Base-by-base conservation (phyloP, 2,797 vertebrate genomes). In the Squalus acanthias region DNA sequence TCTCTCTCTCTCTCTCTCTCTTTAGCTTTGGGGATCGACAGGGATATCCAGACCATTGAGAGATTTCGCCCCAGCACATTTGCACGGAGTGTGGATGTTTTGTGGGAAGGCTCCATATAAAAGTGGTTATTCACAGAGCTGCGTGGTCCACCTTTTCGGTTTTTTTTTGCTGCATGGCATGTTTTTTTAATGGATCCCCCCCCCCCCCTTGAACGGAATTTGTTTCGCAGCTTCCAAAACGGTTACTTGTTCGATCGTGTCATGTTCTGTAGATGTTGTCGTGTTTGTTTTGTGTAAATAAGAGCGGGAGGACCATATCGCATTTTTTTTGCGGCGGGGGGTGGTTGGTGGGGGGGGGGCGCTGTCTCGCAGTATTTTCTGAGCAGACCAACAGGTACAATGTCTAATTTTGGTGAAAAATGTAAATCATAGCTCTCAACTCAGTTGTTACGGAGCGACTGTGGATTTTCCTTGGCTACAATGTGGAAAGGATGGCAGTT, bases 141-240 rank as follows among this genome's bases (percentile, higher is more conserved):
- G 88, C 53, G 22, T 63, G 88, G 57, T 46, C 24, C 88, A 95
- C 69, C 69, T 46, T 67, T 53, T 53, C 94, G 5, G 5, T 76
- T 57, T 29, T 89, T 57, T 79, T 26, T 92, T 65, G 33, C 33
- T 65, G 89, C 89, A n/a, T 26, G 39, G 24, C n/a, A 50, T 50
- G 12, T 15, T 53, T 39, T 53, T 26, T 95, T 95, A 72, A 50
- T 95, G 17, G 39, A 24, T 46, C 39, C 39, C 39, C 39, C 39
- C 39, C 39, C 39, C 39, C 10, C 26, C 46, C 9, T 95, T 76
- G 70, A 57, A 57, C 39, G 6, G 15, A 29, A 53, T 74, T 76
- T 74, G 94, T n/a, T 95, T 95, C 74, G 69, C 69, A 33, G 29
- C 70, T 74, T 76, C 46, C 94, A 76, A 95, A 95, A 76, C 46